Evolutionary conservation across 2,113 vertebrate species (phyloP).

Genomic region (Lagopus muta): DNA sequence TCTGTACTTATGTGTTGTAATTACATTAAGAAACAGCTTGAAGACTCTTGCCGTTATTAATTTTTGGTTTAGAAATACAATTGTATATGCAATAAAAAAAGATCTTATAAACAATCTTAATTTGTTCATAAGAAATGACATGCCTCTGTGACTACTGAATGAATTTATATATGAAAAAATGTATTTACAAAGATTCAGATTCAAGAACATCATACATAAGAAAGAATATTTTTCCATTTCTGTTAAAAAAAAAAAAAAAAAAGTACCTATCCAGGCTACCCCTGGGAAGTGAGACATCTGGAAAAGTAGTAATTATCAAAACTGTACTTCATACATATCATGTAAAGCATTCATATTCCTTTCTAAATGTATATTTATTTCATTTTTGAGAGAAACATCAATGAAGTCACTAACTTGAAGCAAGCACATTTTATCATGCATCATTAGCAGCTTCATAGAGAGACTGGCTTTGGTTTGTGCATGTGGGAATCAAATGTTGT

Average conservation of each 20-base stretch:
- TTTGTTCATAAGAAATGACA: neutral
- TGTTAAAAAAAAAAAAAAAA: neutral
- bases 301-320: neutral
- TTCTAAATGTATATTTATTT: conserved; percentile 9
- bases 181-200: neutral
- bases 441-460: neutral
- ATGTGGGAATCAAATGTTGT: neutral
- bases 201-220: neutral
- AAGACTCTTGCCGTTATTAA: neutral
- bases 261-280: neutral
- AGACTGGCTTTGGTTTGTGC: neutral
- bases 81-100: neutral
- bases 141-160: neutral
- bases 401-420: conserved; percentile 10
- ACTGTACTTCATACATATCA: neutral
- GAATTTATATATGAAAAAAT: neutral
- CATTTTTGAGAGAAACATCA: neutral
- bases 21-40: neutral
- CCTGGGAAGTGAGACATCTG: neutral
- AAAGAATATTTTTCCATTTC: neutral
- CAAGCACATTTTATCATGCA: neutral
- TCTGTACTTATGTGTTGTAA: neutral
- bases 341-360: neutral
- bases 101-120: neutral
- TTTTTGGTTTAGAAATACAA: neutral